Percentiles rank a stretch among this genome's conserved stretches.
Evolutionary conservation across 2,113 vertebrate species (phyloP).

Genomic region (Pionites leucogaster): DNA sequence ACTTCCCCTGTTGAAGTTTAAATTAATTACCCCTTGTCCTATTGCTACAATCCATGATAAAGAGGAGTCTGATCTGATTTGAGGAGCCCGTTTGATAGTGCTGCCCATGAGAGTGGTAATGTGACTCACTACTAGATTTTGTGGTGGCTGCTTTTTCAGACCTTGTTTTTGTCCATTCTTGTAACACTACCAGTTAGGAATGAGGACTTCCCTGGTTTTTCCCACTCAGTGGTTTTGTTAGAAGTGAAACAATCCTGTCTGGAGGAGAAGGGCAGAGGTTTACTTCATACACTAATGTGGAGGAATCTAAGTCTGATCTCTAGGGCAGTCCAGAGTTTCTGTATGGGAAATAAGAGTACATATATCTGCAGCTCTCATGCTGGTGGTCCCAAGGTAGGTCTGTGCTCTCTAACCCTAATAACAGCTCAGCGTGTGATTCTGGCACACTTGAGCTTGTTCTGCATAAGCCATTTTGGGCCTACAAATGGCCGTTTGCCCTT

Average conservation of each 20-base stretch:
- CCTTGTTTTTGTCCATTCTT: background rate
- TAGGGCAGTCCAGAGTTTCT: background rate
- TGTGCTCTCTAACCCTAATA: background rate
- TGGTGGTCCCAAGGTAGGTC: background rate
- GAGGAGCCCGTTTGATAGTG: background rate
- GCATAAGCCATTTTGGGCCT: background rate
- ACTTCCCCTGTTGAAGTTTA: background rate
- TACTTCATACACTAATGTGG: background rate
- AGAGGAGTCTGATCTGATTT: background rate
- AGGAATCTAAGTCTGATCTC: background rate
- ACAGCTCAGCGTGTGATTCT: background rate
- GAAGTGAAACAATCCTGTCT: background rate
- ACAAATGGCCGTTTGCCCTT: constrained; percentile 7
- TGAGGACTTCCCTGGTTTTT: background rate
- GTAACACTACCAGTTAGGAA: background rate
- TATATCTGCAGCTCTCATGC: background rate
- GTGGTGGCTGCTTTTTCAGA: background rate
- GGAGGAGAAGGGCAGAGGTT: background rate
- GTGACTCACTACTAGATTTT: background rate
- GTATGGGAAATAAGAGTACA: fast-evolving
- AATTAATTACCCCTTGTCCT: background rate
- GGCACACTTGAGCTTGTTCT: background rate
- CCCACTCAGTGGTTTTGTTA: background rate
- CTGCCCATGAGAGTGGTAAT: background rate
- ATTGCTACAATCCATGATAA: background rate